Conservation (phyloP, 2,888 invertebrate species). For the Formica aserva region DNA sequence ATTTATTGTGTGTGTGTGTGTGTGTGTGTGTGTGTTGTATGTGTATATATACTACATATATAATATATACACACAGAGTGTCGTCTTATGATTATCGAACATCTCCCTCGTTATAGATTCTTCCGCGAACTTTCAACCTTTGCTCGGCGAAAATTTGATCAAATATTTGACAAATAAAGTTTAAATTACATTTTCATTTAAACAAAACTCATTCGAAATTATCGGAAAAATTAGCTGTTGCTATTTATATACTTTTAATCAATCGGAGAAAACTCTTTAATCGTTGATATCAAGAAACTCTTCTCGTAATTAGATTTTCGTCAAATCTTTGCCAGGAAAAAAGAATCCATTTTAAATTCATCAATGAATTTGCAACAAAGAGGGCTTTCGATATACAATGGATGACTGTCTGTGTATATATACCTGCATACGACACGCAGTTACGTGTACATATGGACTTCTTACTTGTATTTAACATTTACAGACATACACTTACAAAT, state of each 20-base stretch:
- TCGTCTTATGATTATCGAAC: conserved; percentile 21
- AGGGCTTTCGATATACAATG: neutral
- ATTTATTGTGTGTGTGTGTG: conserved; percentile 16
- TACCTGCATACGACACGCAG: conserved; percentile 32
- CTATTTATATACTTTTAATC: neutral
- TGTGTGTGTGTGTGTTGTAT: conserved; percentile 51
- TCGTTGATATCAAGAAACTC: neutral
- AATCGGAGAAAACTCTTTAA: conserved; percentile 5
- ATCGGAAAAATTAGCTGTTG: conserved; percentile 13
- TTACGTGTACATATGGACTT: conserved; percentile 43
- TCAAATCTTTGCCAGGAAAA: neutral
- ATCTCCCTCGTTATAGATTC: conserved; percentile 5
- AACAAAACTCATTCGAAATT: conserved; percentile 32
- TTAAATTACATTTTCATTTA: conserved; percentile 27
- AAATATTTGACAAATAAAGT: conserved; percentile 38
- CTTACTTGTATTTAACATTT: conserved; percentile 60
- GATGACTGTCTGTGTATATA: conserved; percentile 32
- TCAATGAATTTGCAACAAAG: conserved; percentile 1
- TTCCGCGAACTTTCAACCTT: conserved; percentile 24
- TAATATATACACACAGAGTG: conserved; percentile 41
- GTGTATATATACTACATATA: conserved; percentile 46
- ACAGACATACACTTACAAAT: conserved; percentile 63
- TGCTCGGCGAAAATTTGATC: conserved; percentile 34
- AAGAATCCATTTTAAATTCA: neutral
- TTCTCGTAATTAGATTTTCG: conserved; percentile 22